Evolutionary conservation across 2,113 vertebrate genomes (phyloP), one percentile per base, ranked within the genome.

Genomic region (Indri indri): DNA sequence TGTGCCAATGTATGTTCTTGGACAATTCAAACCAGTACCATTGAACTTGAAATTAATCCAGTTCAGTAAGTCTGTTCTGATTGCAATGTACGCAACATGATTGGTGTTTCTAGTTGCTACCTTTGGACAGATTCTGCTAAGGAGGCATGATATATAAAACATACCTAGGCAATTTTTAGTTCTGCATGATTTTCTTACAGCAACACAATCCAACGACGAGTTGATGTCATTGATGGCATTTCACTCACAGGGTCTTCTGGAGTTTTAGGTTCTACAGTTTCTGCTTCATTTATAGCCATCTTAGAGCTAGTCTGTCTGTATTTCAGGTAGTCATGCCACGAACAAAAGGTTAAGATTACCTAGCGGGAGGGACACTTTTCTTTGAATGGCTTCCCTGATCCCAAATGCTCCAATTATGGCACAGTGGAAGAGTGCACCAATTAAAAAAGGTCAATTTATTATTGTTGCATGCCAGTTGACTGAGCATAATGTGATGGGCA

Each of bases 21-120:
- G 40, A 90, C 37, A 54, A 37, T 76, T 68, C 77, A 57, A 45
- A 74, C 37, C 17, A 74, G 65, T 16, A 74, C 5, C 4, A 87
- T 17, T 93, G n/a, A 71, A 80, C 11, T 94, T 92, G 61, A 89
- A 90, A 77, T 93, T 90, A 45, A 5, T 82, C 42, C 30, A 91
- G 14, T 61, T 96, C 23, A 63, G n/a, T n/a, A 81, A 80, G 8
- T 84, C 90, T 87, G 10, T 71, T 84, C 34, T 73, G 88, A n/a
- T 1, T 25, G 7, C 18, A 87, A 85, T 37, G 13, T 5, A 81
- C 10, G 61, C n/a, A 76, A 22, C 6, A 16, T 11, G 5, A 34
- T 47, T 13, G 10, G 6, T 61, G 12, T 27, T 93, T 94, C 54
- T 42, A 61, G 34, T 83, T 89, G 30, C 23, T 65, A 68, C 37